These are phyloP conservation scores for Stenopsyche tienmushanensis DNA, from an alignment of 1,140 invertebrate genomes.

Conservation along the genomic window DNA sequence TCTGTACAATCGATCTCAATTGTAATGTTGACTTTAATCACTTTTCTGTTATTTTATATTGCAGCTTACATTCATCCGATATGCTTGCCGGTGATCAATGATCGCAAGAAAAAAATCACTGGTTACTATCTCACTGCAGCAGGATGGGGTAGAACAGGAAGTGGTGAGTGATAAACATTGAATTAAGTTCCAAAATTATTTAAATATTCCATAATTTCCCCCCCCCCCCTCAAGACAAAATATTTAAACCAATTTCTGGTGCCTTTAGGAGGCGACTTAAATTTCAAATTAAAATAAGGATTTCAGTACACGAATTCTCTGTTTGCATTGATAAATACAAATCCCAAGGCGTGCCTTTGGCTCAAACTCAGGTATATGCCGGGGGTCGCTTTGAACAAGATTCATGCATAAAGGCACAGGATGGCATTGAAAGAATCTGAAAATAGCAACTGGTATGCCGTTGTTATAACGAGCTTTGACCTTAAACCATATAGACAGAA, in stretches of 20 bases:
- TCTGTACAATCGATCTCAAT: conserved; percentile 57
- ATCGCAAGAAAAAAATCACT: background rate
- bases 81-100: conserved; percentile 1
- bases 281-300: background rate
- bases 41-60: no score
- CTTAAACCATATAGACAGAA: conserved; percentile 62
- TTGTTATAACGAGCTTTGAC: conserved; percentile 70
- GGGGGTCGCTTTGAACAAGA: conserved; percentile 53
- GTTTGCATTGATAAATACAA: background rate
- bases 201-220: no score
- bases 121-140: background rate
- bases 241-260: no score
- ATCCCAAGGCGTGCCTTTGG: background rate
- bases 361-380: conserved; percentile 47
- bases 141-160: background rate
- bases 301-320: background rate
- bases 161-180: no score
- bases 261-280: background rate
- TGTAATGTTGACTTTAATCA: conserved; percentile 49
- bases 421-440: conserved; percentile 52
- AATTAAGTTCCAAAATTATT: no score
- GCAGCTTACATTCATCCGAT: background rate
- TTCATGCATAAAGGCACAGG: conserved; percentile 71
- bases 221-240: no score
- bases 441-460: background rate